Conservation (phyloP, 2,113 vertebrate species). For the Rhabdornis inornatus region DNA sequence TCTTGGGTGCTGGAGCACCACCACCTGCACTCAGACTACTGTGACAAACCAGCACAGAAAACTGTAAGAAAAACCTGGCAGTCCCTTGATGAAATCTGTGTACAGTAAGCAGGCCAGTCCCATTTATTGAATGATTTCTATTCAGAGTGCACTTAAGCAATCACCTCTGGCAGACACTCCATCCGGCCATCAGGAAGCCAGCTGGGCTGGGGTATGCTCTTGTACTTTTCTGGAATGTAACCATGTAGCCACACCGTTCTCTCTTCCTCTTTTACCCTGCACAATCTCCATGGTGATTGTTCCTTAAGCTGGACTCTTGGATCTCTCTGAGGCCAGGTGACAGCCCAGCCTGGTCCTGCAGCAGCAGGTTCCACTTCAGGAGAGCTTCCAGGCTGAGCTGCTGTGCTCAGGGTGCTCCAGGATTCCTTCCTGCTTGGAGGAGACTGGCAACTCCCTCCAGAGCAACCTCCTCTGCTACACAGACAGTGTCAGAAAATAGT, state of each 20-base stretch:
- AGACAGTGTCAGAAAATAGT: not conserved
- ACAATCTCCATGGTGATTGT: not conserved
- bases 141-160: not conserved
- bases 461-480: not conserved
- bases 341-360: not conserved
- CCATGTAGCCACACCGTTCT: not conserved
- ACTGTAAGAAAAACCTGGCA: not conserved
- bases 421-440: not conserved
- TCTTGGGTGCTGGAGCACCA: not conserved
- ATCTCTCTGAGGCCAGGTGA: fast-evolving
- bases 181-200: not conserved
- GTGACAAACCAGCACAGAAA: not conserved
- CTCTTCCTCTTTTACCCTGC: not conserved
- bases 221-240: not conserved
- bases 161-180: not conserved
- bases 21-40: not conserved
- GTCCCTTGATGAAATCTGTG: not conserved
- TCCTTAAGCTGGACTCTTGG: not conserved
- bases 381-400: not conserved
- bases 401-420: not conserved
- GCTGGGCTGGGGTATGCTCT: not conserved
- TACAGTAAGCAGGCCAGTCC: not conserved
- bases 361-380: not conserved
- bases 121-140: not conserved
- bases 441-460: not conserved